Evolutionary conservation across 92 coral and sea anemone species (phyloP).

Genomic region (Paramuricea clavata): DNA sequence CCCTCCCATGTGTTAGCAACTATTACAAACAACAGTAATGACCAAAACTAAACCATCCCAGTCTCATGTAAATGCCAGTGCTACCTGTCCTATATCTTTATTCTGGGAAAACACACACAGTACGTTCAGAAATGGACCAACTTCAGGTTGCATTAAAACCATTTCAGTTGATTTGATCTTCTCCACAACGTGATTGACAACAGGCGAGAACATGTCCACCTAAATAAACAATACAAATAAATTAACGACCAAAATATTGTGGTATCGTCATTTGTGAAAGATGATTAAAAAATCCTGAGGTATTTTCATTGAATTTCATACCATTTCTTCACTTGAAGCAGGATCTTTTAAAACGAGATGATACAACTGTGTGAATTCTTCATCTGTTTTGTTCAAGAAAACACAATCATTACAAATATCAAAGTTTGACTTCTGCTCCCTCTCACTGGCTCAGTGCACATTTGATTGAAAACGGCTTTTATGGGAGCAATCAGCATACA

Average conservation of each 20-base stretch:
- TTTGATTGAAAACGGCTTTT: too few species aligned
- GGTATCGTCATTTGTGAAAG: too few species aligned
- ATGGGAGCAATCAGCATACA: too few species aligned
- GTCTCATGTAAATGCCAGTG: too few species aligned
- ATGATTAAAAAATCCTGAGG: too few species aligned
- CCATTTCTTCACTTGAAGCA: conserved; percentile 6
- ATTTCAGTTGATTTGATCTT: conserved; percentile 63
- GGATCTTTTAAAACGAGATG: conserved; percentile 2
- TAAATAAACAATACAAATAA: neutral
- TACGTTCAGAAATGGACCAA: conserved; percentile 58
- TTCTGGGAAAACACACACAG: conserved; percentile 67
- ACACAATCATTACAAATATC: too few species aligned
- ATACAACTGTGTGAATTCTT: conserved; percentile 28
- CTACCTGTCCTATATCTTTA: conserved; percentile 75
- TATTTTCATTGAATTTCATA: neutral
- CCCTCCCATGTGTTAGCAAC: too few species aligned
- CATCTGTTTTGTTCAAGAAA: conserved; percentile 20
- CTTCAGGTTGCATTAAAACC: conserved; percentile 66
- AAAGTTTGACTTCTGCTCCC: too few species aligned
- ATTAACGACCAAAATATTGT: too few species aligned
- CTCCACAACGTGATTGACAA: conserved; percentile 69
- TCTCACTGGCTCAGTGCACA: too few species aligned
- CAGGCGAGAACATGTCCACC: neutral
- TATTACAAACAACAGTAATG: too few species aligned
- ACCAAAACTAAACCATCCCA: too few species aligned